These are phyloP conservation scores for Ephestia elutella DNA, from an alignment of 1,140 invertebrate genomes.

Conservation along the genomic window DNA sequence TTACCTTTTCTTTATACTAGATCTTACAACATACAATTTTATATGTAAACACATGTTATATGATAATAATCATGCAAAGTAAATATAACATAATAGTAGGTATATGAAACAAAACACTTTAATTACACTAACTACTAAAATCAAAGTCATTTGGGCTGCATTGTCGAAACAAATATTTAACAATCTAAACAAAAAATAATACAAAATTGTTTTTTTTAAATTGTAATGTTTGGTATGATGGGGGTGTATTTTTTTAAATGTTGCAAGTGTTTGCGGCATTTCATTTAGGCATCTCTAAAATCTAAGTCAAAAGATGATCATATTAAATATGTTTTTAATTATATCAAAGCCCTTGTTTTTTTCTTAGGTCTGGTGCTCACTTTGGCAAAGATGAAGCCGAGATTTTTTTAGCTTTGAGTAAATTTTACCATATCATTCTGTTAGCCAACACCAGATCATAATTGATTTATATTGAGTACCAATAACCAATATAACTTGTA, in stretches of 20 bases:
- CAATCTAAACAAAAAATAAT: neutral
- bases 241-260: neutral
- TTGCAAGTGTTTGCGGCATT: neutral
- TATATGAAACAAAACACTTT: slow-evolving; percentile 6
- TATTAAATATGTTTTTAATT: neutral
- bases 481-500: slow-evolving; percentile 20
- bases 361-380: neutral
- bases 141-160: neutral
- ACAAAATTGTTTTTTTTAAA: slow-evolving; percentile 10
- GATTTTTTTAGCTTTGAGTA: neutral
- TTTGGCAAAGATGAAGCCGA: neutral
- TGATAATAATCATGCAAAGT: slow-evolving; percentile 21
- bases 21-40: slow-evolving; percentile 41
- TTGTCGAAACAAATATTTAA: neutral
- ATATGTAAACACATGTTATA: slow-evolving; percentile 21
- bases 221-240: neutral
- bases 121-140: neutral
- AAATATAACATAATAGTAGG: slow-evolving; percentile 21
- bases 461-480: slow-evolving; percentile 12
- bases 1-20: slow-evolving; percentile 41
- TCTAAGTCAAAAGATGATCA: neutral
- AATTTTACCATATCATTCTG: neutral
- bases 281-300: neutral
- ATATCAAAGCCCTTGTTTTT: neutral
- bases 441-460: neutral